Percentiles rank a stretch among this genome's conserved stretches.
Conservation (phyloP, 2,797 vertebrate genomes). For the Danio choprae region DNA sequence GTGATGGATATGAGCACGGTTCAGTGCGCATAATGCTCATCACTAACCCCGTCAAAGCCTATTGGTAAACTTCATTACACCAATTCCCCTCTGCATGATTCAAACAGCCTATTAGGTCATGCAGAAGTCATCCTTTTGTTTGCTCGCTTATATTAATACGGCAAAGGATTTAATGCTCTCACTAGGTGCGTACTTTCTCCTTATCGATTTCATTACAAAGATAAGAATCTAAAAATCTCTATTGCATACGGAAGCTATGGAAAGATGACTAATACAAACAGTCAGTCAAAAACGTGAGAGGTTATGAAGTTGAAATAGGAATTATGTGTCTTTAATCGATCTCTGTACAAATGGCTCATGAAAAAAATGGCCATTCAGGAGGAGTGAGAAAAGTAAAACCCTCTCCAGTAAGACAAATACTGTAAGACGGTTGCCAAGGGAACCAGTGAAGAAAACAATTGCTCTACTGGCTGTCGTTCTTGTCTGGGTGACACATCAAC, state of each 20-base stretch:
- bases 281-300: conserved; percentile 5
- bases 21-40: conserved; percentile 6
- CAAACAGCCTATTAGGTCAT: not conserved
- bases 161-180: not conserved
- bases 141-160: not conserved
- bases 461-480: not conserved
- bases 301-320: conserved; percentile 2
- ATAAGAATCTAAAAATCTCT: not conserved
- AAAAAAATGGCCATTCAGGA: not conserved
- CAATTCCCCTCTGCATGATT: conserved; percentile 5
- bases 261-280: not conserved
- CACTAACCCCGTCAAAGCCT: not conserved
- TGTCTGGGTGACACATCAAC: not conserved
- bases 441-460: conserved; percentile 39
- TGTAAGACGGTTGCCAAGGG: conserved; percentile 53
- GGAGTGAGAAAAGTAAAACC: conserved; percentile 16
- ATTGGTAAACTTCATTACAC: conserved; percentile 31
- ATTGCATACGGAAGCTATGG: not conserved
- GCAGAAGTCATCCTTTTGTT: not conserved
- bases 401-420: conserved; percentile 29
- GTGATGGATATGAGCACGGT: not conserved
- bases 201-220: not conserved
- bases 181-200: not conserved
- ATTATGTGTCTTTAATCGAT: conserved; percentile 30
- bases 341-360: conserved; percentile 40